A percentile compares a stretch with the other conserved stretches of the same genome.
Conservation (phyloP, 2,797 vertebrate species). For the Takifugu ocellatus region DNA sequence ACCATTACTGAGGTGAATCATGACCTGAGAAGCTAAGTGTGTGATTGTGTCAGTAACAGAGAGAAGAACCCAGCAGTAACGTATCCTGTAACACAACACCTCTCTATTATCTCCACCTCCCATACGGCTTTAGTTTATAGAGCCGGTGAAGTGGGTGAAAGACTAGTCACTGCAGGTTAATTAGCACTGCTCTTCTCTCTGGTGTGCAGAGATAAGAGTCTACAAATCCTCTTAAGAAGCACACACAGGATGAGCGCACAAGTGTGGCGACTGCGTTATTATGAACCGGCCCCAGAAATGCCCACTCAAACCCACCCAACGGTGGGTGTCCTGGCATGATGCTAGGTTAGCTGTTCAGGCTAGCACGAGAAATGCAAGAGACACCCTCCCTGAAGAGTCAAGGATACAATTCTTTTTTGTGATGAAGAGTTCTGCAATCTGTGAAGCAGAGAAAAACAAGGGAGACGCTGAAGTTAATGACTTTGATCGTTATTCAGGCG, state of each 20-base stretch:
- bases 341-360: constrained; percentile 5
- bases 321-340: too few relatives aligned
- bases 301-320: constrained; percentile 19
- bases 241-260: constrained; percentile 45
- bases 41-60: constrained; percentile 64
- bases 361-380: background rate
- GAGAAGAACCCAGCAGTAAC: constrained; percentile 59
- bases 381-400: background rate
- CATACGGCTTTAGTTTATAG: constrained; percentile 51
- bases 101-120: constrained; percentile 59
- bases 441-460: constrained; percentile 51
- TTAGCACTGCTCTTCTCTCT: constrained; percentile 66
- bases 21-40: constrained; percentile 65
- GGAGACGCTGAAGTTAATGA: constrained; percentile 20
- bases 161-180: constrained; percentile 63
- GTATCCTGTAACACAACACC: constrained; percentile 63
- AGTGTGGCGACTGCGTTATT: constrained; percentile 32
- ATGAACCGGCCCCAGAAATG: constrained; percentile 45
- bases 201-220: constrained; percentile 70
- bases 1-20: constrained; percentile 53
- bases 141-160: constrained; percentile 41
- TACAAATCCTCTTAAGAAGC: constrained; percentile 74
- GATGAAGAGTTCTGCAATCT: constrained; percentile 83
- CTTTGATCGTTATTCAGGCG: background rate
- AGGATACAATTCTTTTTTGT: constrained; percentile 82